Evolutionary conservation across 2,888 invertebrate genomes (phyloP), one percentile per base, ranked within the genome.

Genomic region (Spatulosminthurus flaviceps): DNA sequence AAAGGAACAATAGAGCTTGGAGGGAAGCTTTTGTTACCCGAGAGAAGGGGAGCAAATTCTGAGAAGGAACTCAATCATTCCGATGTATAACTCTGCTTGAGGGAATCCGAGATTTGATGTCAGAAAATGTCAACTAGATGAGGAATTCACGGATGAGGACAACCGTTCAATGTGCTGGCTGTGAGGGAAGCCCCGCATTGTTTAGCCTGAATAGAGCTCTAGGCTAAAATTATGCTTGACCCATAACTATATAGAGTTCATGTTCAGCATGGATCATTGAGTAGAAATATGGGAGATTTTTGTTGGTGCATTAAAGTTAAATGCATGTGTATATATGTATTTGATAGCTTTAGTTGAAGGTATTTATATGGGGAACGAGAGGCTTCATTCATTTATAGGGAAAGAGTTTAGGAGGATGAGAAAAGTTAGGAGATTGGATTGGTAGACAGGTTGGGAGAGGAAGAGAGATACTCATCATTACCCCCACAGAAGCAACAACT

Each of bases 31-130:
- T 26, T 34, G 60, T 60, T 16, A n/a, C n/a, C n/a, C n/a, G 24
- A 24, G n/a, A 19, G 29, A 26, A n/a, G 60, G 43, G 24, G 51
- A n/a, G 60, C n/a, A 74, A 34, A 21, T 29, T n/a, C 13, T 34
- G 64, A 67, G 13, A 26, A 67, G 51, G 2, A 76, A 51, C 67
- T 76, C 76, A 66, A 67, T 76, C 69, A 43, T 76, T 34, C 51
- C 76, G 5, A 19, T 13, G 9, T 51, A 13, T 13, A 5, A n/a
- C 2, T 13, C 5, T 51, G 5, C 16, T 51, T 19, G n/a, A n/a
- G n/a, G n/a, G n/a, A n/a, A 19, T 51, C 16, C 51, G 7, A 9
- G 34, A 7, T 34, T 4, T 34, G 9, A 9, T 34, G 34, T 34
- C 34, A 51, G 19, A 2, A 51, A 51, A n/a, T 51, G 51, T 51